Conservation (phyloP, 2,888 invertebrate genomes). For the Mamestra brassicae region DNA sequence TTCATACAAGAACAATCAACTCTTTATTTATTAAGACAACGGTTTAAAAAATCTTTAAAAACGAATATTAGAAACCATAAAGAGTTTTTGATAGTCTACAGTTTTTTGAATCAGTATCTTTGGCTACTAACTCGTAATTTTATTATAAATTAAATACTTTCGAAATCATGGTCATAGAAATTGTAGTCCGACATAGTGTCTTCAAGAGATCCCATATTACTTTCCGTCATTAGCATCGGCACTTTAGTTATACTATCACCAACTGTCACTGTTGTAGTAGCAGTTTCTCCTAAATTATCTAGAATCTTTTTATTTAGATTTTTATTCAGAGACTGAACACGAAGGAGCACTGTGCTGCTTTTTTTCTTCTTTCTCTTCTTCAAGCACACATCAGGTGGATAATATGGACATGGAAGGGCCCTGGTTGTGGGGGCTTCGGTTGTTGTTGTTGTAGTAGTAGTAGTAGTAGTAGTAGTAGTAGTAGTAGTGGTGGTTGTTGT, state of each 20-base stretch:
- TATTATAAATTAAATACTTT: neutral
- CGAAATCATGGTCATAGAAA: constrained; percentile 1
- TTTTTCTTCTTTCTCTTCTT: constrained; percentile 32
- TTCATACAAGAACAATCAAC: no score
- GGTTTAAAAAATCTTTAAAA: no score
- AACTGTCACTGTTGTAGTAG: neutral
- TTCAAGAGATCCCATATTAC: neutral
- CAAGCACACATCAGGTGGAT: constrained; percentile 34
- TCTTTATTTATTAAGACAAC: no score
- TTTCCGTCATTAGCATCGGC: neutral
- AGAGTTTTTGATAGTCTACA: neutral
- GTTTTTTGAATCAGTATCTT: no score
- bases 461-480: neutral
- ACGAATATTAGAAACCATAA: no score
- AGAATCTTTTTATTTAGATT: neutral
- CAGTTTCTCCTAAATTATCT: neutral
- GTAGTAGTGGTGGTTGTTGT: constrained; percentile 11
- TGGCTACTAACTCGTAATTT: neutral
- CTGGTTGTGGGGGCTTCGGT: constrained; percentile 15
- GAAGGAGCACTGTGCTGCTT: accelerated
- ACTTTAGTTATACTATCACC: neutral
- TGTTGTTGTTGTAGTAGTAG: constrained; percentile 22
- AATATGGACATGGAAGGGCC: constrained; percentile 39
- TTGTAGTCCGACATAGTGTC: constrained; percentile 21
- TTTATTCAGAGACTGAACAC: neutral